Base-by-base conservation (phyloP, 2,888 invertebrate species). In the Enoplolaimus lenunculus region DNA sequence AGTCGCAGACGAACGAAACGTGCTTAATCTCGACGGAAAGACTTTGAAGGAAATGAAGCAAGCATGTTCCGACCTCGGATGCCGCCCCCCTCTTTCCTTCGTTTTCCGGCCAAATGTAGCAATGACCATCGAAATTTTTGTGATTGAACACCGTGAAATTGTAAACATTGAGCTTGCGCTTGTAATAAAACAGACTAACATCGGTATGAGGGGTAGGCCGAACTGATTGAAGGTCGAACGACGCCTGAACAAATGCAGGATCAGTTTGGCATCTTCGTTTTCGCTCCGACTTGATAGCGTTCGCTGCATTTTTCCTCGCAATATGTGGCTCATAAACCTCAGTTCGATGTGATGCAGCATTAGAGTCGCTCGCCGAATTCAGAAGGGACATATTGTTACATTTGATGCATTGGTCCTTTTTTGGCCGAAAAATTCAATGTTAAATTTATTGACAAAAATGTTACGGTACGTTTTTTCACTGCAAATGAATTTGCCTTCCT, bases 171-270 rank as follows among this genome's bases (percentile, higher is more conserved):
- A 70, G 68, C 34, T 70, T 70, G 13, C 70, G 70, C 29, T 70
- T 70, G 34, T 70, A 70, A 33, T 70, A 70, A 28, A 70, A 70
- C 13, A 33, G n/a, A 70, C 69, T 70, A 7, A 7, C 70, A 33
- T 70, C n/a, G 7, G 70, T 3, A 70, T 3, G 21, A 28, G 70
- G 70, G n/a, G 45, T 68, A 3, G 35, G 34, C 7, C 69, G 31
- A 16, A 70, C 70, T 21, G 68, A 21, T 68, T 70, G 31, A n/a
- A 70, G 34, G 69, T 70, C 70, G n/a, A 70, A 33, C 29, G 69
- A 34, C 7, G 70, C 70, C 7, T 13, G n/a, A 13, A 70, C 7
- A 26, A 69, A 69, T 2, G 31, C 3, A 28, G 16, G 2, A n/a
- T 68, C 26, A 2, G 3, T n/a, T 29, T 69, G 7, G 26, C 30